A percentile compares a stretch with the other conserved stretches of the same genome.
Conservation (phyloP, 2,113 vertebrate species). For the Blennius ocellaris region DNA sequence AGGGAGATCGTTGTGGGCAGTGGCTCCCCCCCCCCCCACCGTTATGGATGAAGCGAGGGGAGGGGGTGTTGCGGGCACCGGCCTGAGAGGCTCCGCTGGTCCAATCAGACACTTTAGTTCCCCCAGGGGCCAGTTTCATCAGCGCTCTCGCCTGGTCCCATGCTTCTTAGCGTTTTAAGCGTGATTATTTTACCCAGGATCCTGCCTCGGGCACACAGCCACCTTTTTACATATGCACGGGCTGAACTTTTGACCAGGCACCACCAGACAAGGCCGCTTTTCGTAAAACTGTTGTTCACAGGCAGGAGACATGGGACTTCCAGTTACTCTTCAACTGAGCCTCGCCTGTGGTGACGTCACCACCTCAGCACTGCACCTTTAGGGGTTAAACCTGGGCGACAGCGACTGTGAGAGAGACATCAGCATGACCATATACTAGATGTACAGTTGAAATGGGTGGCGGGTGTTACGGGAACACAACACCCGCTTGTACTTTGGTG, state of each 20-base stretch:
- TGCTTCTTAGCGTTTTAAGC: constrained; percentile 96
- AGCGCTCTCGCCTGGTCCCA: constrained; percentile 72
- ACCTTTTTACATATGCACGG: constrained; percentile 99
- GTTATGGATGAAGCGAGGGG: constrained; percentile 61
- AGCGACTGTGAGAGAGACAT: constrained; percentile 34
- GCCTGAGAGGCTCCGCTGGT: constrained; percentile 61
- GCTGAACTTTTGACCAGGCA: constrained; percentile 99
- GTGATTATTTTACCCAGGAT: constrained; percentile 98
- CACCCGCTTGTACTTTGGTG: constrained; percentile 39
- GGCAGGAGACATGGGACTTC: constrained; percentile 57
- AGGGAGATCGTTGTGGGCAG: constrained; percentile 64
- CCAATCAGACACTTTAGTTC: constrained; percentile 70
- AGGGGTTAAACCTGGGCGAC: constrained; percentile 61
- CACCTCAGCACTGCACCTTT: constrained; percentile 43
- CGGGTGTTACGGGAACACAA: constrained; percentile 10
- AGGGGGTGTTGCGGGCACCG: constrained; percentile 48
- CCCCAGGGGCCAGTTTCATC: constrained; percentile 68
- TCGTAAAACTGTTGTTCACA: constrained; percentile 52
- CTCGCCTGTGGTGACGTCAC: constrained; percentile 51
- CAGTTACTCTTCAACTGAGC: constrained; percentile 41
- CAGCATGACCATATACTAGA: constrained; percentile 63
- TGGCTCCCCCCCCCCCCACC: constrained; percentile 59
- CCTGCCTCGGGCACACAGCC: constrained; percentile 96
- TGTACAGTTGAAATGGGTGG: constrained; percentile 5
- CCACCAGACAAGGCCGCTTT: constrained; percentile 84